A percentile compares a stretch with the other conserved stretches of the same genome.
Evolutionary conservation across 2,888 invertebrate species (phyloP).

Genomic region (Odontomyia ornata): DNA sequence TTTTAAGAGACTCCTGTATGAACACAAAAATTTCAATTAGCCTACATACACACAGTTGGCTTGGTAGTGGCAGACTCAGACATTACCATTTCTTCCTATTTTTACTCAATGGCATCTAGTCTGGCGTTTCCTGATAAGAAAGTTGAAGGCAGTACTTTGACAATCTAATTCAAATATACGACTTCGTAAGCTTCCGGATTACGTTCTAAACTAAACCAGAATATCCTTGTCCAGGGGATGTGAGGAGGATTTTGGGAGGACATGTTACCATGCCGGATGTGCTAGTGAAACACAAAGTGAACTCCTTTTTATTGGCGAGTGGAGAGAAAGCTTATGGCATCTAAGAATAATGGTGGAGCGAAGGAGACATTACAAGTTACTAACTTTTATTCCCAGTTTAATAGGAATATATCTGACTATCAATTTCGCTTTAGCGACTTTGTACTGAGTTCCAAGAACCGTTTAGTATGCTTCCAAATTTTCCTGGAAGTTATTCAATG

Average conservation of each 20-base stretch:
- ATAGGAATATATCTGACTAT: background rate
- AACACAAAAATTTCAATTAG: too few species aligned
- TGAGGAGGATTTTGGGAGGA: background rate
- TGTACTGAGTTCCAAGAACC: too few species aligned
- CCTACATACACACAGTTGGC: too few species aligned
- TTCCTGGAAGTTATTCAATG: too few species aligned
- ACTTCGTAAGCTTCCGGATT: conserved; percentile 12
- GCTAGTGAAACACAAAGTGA: conserved; percentile 2
- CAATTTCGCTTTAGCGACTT: background rate
- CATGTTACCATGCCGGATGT: background rate
- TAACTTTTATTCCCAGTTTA: background rate
- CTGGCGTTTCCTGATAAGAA: conserved; percentile 8
- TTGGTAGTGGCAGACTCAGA: too few species aligned
- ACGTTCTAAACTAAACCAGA: background rate
- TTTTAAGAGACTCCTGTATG: too few species aligned
- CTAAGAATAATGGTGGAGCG: background rate
- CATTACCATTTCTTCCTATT: background rate
- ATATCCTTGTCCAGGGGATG: background rate
- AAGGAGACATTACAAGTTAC: background rate
- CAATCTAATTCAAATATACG: conserved; percentile 15
- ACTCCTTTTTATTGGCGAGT: background rate
- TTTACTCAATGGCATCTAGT: conserved; percentile 5
- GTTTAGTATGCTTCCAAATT: too few species aligned
- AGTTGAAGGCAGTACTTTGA: conserved; percentile 20
- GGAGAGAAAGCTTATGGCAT: background rate